These are phyloP conservation scores for Thinocorus orbignyianus DNA, from an alignment of 2,113 vertebrate species.

Conservation along the genomic window DNA sequence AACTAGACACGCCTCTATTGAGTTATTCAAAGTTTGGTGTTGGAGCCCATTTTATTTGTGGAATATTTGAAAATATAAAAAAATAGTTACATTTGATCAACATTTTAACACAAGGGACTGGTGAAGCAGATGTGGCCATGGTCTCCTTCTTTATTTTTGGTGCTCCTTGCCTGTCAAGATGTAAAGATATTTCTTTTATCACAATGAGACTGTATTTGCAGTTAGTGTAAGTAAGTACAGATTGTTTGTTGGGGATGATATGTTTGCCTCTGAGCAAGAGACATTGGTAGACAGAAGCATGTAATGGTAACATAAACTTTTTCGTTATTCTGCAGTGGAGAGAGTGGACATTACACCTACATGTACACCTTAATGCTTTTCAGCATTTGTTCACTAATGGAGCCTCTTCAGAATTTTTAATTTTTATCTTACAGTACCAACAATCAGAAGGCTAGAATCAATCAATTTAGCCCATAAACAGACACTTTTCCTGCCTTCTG, in stretches of 20 bases:
- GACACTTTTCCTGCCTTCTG: neutral
- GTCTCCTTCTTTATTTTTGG: neutral
- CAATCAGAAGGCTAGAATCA: neutral
- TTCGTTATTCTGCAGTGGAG: no score
- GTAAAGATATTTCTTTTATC: neutral
- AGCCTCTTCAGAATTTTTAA: neutral
- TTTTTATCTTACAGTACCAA: neutral
- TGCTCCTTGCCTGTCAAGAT: neutral
- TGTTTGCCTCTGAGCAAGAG: neutral
- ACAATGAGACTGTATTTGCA: neutral
- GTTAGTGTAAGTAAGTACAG: neutral
- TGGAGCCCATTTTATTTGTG: neutral
- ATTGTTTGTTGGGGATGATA: neutral
- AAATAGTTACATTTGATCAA: neutral
- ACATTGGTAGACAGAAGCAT: accelerated
- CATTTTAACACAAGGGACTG: neutral
- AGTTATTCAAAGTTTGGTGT: neutral
- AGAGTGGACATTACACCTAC: neutral
- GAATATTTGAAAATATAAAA: neutral
- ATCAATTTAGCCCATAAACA: neutral
- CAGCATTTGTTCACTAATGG: neutral
- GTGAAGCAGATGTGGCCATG: neutral
- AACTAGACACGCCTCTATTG: neutral
- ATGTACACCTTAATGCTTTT: neutral
- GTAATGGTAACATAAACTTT: neutral